Conservation (phyloP, 2,888 invertebrate species). For the Drosophila affinis region DNA sequence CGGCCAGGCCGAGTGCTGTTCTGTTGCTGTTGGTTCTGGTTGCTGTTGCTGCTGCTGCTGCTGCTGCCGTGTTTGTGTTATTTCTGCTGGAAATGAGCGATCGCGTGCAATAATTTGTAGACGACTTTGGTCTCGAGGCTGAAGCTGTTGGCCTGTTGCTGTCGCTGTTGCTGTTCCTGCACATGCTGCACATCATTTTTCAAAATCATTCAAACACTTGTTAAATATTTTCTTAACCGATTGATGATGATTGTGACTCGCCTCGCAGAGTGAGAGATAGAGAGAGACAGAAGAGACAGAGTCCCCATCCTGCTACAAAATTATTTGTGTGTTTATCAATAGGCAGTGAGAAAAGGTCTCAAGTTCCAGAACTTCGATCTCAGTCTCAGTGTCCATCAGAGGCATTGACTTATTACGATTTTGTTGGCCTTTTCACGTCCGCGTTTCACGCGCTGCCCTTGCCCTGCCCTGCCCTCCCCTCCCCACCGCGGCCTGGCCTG, state of each 20-base stretch:
- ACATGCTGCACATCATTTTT: conserved; percentile 80
- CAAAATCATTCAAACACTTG: conserved; percentile 83
- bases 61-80: conserved; percentile 69
- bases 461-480: not conserved
- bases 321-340: conserved; percentile 78
- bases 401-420: conserved; percentile 79
- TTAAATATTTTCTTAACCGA: conserved; percentile 82
- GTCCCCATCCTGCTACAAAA: conserved; percentile 47
- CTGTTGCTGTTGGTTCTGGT: conserved; percentile 20
- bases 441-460: conserved; percentile 6
- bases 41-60: conserved; percentile 38
- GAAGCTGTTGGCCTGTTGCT: conserved; percentile 22
- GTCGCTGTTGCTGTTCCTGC: conserved; percentile 40
- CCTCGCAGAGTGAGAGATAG: conserved; percentile 30
- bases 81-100: conserved; percentile 78
- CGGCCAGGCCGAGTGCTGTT: not conserved
- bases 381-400: conserved; percentile 22
- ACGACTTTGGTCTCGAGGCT: conserved; percentile 47
- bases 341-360: conserved; percentile 50
- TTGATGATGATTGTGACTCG: conserved; percentile 78
- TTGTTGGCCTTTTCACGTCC: conserved; percentile 75
- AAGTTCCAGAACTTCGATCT: conserved; percentile 34
- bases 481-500: not conserved
- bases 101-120: conserved; percentile 77
- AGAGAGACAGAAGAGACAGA: conserved; percentile 12